Evolutionary conservation across 1,140 invertebrate species (phyloP).

Genomic region (Drosophila arawakana): DNA sequence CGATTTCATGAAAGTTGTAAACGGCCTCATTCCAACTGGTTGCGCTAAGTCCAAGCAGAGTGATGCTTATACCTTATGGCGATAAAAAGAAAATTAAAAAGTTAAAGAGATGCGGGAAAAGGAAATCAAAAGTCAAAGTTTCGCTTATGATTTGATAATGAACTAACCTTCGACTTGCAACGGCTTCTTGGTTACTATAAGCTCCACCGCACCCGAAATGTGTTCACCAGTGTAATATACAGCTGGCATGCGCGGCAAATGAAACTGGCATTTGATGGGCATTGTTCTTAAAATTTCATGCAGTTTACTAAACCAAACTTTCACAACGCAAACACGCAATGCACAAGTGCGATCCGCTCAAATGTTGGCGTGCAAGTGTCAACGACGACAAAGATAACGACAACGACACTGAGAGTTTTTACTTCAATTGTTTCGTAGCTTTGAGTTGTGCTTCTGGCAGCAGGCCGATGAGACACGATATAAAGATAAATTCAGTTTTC

Average conservation of each 20-base stretch:
- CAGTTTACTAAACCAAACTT: constrained; percentile 18
- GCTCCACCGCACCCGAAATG: constrained; percentile 51
- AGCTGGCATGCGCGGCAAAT: constrained; percentile 61
- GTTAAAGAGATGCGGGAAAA: neutral
- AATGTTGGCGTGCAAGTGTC: constrained; percentile 30
- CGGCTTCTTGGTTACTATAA: constrained; percentile 44
- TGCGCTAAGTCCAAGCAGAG: constrained; percentile 44
- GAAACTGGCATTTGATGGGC: constrained; percentile 63
- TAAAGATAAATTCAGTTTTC: constrained; percentile 60
- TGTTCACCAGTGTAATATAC: constrained; percentile 72
- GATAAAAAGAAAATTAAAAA: too few relatives aligned
- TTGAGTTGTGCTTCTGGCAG: constrained; percentile 18
- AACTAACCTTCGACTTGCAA: constrained; percentile 60
- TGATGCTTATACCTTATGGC: constrained; percentile 43
- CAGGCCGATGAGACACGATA: constrained; percentile 21
- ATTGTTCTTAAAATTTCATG: constrained; percentile 54
- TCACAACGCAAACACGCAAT: constrained; percentile 49
- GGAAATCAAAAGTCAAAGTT: constrained; percentile 27
- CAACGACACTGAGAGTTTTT: constrained; percentile 27
- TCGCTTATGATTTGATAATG: constrained; percentile 30
- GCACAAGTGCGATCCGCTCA: constrained; percentile 39
- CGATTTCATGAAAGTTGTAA: constrained; percentile 36
- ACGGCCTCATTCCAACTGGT: constrained; percentile 49
- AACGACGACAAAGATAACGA: constrained; percentile 18
- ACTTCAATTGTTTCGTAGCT: constrained; percentile 22